Conservation (phyloP, 2,113 vertebrate genomes). For the Clupea harengus region DNA sequence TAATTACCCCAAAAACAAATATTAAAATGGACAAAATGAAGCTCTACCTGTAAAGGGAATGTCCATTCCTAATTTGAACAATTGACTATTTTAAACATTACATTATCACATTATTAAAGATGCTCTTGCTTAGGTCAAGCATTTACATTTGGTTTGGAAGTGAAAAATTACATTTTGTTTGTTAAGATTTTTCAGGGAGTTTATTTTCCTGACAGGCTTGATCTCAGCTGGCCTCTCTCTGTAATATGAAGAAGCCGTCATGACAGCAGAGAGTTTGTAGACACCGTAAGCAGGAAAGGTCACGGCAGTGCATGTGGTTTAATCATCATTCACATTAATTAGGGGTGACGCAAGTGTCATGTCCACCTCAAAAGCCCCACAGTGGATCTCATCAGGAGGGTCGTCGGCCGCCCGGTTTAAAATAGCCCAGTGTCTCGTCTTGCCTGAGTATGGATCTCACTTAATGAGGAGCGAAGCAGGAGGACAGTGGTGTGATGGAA, state of each 20-base stretch:
- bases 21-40: not conserved
- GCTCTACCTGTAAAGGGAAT: too few species aligned
- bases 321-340: slow-evolving; percentile 6
- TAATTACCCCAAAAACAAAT: not conserved
- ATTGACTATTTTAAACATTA: not conserved
- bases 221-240: not conserved
- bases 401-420: too few species aligned
- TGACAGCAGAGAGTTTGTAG: not conserved
- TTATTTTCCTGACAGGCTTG: not conserved
- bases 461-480: too few species aligned
- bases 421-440: too few species aligned
- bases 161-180: not conserved
- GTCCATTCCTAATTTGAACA: not conserved
- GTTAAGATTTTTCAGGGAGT: not conserved
- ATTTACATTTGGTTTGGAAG: not conserved
- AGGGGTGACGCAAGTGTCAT: not conserved
- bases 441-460: too few species aligned
- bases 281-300: not conserved
- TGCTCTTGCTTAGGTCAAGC: not conserved
- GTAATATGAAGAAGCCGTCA: not conserved
- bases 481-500: too few species aligned
- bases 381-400: not conserved
- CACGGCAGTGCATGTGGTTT: not conserved
- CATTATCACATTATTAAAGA: not conserved
- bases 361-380: not conserved